These are phyloP conservation scores for Wiebesia pumilae DNA, from an alignment of 1,140 invertebrate genomes.

Conservation along the genomic window DNA sequence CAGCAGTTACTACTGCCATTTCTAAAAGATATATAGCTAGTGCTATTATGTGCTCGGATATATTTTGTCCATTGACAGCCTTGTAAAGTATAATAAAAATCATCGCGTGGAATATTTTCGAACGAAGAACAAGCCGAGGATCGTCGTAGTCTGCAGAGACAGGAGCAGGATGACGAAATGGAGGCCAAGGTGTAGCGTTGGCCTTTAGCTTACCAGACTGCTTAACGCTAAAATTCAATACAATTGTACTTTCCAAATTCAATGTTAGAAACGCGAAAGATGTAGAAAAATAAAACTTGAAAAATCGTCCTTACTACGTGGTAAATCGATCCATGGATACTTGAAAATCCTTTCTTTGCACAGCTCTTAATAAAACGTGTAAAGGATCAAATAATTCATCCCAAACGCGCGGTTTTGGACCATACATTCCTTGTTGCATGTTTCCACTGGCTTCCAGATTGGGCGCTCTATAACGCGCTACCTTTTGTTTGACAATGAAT, in stretches of 20 bases:
- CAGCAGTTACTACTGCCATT: conserved; percentile 83
- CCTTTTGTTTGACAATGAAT: conserved; percentile 68
- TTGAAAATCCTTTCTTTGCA: conserved; percentile 95
- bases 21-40: conserved; percentile 91
- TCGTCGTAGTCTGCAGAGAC: conserved; percentile 82
- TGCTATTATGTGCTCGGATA: conserved; percentile 90
- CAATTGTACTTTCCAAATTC: neutral
- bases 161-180: conserved; percentile 83
- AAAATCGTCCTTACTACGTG: conserved; percentile 82
- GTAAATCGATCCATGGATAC: conserved; percentile 93
- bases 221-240: conserved; percentile 75
- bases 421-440: conserved; percentile 95
- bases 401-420: conserved; percentile 92
- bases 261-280: conserved; percentile 15
- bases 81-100: conserved; percentile 90
- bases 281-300: neutral
- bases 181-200: conserved; percentile 86
- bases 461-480: conserved; percentile 86
- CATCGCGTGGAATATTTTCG: conserved; percentile 89
- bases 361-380: conserved; percentile 91
- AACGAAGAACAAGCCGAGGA: conserved; percentile 82
- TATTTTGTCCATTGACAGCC: conserved; percentile 83
- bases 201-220: conserved; percentile 81
- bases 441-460: conserved; percentile 87
- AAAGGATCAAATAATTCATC: conserved; percentile 95